Conservation (phyloP, 2,113 vertebrate genomes). For the Oreochromis spilurus region DNA sequence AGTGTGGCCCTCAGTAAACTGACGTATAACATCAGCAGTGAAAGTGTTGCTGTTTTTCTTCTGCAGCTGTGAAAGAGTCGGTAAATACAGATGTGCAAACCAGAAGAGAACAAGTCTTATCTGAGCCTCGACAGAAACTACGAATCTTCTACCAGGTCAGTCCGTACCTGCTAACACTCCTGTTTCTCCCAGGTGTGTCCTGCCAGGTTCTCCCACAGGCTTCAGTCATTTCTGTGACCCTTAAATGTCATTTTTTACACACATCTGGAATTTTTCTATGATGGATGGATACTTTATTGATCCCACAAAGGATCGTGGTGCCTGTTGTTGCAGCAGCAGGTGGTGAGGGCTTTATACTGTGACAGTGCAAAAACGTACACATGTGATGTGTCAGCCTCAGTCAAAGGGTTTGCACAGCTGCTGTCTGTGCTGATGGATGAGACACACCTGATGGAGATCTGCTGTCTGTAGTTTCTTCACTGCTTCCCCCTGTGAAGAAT, state of each 20-base stretch:
- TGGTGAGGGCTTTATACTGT: accelerated
- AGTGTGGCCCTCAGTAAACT: neutral
- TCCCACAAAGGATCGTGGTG: neutral
- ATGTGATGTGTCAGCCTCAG: neutral
- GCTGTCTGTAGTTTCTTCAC: neutral
- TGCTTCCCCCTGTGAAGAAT: neutral
- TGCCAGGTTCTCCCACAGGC: neutral
- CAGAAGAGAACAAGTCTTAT: constrained; percentile 83
- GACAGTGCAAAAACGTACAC: accelerated
- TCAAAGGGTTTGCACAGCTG: neutral
- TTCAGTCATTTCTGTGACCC: neutral
- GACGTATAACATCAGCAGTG: neutral
- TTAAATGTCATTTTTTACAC: neutral
- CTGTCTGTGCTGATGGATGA: neutral
- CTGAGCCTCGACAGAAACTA: constrained; percentile 88
- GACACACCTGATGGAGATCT: neutral
- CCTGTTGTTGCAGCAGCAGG: neutral
- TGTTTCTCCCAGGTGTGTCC: accelerated
- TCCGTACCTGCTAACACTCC: accelerated
- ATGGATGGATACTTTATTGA: neutral
- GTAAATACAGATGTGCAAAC: constrained; percentile 80
- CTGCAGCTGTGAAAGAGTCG: constrained; percentile 87
- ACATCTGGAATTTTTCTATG: neutral
- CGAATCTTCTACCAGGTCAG: constrained; percentile 96
- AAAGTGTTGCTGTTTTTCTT: neutral